These are phyloP conservation scores for Acanthosepion esculentum DNA, from an alignment of 2,888 invertebrate species.

Conservation along the genomic window DNA sequence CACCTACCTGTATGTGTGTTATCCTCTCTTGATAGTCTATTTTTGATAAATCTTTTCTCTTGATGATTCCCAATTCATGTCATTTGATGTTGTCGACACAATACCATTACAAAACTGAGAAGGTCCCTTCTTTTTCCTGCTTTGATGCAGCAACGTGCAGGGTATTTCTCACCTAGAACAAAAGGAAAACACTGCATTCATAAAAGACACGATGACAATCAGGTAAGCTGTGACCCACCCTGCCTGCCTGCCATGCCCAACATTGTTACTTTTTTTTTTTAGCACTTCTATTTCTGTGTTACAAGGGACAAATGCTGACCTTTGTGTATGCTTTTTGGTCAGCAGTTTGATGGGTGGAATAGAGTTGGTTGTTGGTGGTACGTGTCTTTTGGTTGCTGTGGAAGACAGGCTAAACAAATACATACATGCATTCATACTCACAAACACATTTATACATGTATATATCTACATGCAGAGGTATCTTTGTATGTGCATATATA, in stretches of 20 bases:
- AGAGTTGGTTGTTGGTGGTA: constrained; percentile 18
- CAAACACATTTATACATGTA: not conserved
- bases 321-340: not conserved
- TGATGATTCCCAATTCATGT: not conserved
- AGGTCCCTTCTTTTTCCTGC: constrained; percentile 44
- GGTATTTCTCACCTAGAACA: constrained; percentile 47
- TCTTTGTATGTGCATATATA: not conserved
- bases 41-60: constrained; percentile 7
- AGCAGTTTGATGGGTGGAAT: not conserved
- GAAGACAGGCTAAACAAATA: constrained; percentile 6
- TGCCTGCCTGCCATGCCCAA: constrained; percentile 42
- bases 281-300: constrained; percentile 42
- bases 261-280: constrained; percentile 23
- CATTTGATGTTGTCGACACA: not conserved
- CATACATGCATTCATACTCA: not conserved
- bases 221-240: constrained; percentile 44
- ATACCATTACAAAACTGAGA: constrained; percentile 41
- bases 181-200: constrained; percentile 46
- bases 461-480: not conserved
- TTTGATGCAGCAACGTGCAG: constrained; percentile 45
- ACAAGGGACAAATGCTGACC: not conserved
- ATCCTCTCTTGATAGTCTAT: not conserved
- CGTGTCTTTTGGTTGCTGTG: constrained; percentile 33
- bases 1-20: constrained; percentile 4
- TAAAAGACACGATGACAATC: constrained; percentile 38